These are phyloP conservation scores for Pteria penguin DNA, from an alignment of 2,888 invertebrate genomes.

Conservation along the genomic window DNA sequence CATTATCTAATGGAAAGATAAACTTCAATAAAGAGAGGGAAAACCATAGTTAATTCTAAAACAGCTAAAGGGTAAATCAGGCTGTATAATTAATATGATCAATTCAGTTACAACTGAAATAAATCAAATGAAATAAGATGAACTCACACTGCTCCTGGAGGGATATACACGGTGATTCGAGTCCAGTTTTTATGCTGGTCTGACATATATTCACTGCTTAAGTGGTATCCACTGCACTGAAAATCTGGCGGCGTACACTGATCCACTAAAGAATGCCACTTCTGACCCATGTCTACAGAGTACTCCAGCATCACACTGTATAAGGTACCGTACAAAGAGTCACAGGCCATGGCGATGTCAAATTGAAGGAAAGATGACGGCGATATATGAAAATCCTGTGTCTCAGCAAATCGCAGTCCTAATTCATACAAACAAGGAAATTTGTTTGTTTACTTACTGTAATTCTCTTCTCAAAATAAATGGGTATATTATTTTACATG, in stretches of 20 bases:
- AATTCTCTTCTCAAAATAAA: too few relatives aligned
- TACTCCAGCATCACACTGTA: constrained; percentile 78
- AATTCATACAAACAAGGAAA: too few relatives aligned
- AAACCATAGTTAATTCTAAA: too few relatives aligned
- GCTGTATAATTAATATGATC: too few relatives aligned
- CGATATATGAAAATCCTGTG: constrained; percentile 80
- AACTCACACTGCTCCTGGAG: constrained; percentile 78
- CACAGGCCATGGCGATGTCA: constrained; percentile 80
- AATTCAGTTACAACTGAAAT: too few relatives aligned
- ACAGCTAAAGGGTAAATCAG: too few relatives aligned
- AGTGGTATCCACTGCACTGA: constrained; percentile 78
- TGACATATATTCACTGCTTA: constrained; percentile 74
- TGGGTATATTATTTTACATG: too few relatives aligned
- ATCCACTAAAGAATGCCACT: constrained; percentile 78
- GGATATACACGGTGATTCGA: constrained; percentile 78
- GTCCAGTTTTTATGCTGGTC: constrained; percentile 79
- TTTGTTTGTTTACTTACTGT: too few relatives aligned
- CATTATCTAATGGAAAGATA: too few relatives aligned
- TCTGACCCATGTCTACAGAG: constrained; percentile 79
- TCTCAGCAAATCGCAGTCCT: constrained; percentile 78
- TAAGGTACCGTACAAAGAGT: constrained; percentile 70
- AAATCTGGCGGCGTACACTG: constrained; percentile 79
- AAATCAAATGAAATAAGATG: not conserved
- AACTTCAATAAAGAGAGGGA: too few relatives aligned
- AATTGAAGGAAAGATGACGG: constrained; percentile 80